Base-by-base conservation (phyloP, 1,140 invertebrate species). In the Cotesia typhae region DNA sequence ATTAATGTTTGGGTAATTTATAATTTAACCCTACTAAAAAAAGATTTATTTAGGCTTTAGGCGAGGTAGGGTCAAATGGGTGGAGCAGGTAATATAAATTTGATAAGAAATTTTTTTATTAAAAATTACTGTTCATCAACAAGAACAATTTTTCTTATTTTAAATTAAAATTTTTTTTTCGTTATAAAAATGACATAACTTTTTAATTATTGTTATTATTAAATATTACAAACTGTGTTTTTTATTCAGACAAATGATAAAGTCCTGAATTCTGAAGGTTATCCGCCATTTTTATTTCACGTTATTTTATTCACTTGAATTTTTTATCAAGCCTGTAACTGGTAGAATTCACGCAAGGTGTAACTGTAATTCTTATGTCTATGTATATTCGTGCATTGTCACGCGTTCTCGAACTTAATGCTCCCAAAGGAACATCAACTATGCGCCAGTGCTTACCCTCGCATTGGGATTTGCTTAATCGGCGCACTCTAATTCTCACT, bases 361-460 rank as follows among this genome's bases (percentile, higher is more conserved):
- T 20, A n/a, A 63, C n/a, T 63, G 35, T 36, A 38, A 28, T 9
- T 59, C 17, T n/a, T 38, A 59, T 70, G 10, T 59, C 36, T 20
- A 9, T 14, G 36, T 10, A 37, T 67, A 72, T 66, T 20, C 35
- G 64, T 66, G 70, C 52, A 52, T 72, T 72, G 70, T 72, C 70
- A 72, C 70, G 70, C 70, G 53, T 72, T 61, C 65, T 73, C 71
- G 55, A 64, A 68, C 71, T 73, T 73, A 68, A 73, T 73, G 10
- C 66, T 65, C 71, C 70, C 72, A 69, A 75, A 72, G 59, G 72
- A 78, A 77, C 75, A 76, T 76, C 74, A 77, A 74, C 75, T 72
- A 75, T 75, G 78, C 78, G 72, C 72, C 75, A 75, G 67, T 77
- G 78, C 77, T 67, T 77, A 77, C 75, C 78, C 76, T 67, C 66